These are phyloP conservation scores for Drosophila lacteicornis DNA, from an alignment of 1,140 invertebrate genomes.

Conservation along the genomic window DNA sequence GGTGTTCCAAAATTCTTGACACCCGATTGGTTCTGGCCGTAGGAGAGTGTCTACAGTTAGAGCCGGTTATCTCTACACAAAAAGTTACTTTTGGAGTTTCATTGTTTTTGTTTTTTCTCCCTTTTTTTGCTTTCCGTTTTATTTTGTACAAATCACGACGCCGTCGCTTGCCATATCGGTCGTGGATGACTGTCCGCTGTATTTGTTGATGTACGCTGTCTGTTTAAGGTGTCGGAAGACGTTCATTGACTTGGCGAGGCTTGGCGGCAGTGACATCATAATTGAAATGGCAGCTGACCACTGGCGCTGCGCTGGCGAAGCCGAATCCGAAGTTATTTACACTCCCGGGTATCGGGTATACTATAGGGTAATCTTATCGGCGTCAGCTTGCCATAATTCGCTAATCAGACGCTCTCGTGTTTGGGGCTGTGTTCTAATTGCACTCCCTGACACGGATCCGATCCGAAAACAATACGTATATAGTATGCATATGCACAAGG, in stretches of 20 bases:
- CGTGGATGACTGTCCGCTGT: constrained; percentile 47
- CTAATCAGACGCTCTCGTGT: constrained; percentile 42
- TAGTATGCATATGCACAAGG: constrained; percentile 1
- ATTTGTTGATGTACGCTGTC: constrained; percentile 28
- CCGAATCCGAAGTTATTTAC: constrained; percentile 34
- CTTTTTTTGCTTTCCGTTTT: constrained; percentile 50
- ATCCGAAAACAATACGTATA: constrained; percentile 28
- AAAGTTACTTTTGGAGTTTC: constrained; percentile 38
- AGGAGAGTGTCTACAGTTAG: constrained; percentile 42
- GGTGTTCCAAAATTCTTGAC: constrained; percentile 51
- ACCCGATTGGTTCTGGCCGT: constrained; percentile 51
- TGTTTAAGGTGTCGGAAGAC: constrained; percentile 73
- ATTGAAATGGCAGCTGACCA: constrained; percentile 56
- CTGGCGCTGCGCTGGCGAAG: neutral
- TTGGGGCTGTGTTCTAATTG: constrained; percentile 48
- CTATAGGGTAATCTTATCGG: constrained; percentile 37
- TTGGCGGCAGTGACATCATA: constrained; percentile 69
- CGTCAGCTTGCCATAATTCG: constrained; percentile 47
- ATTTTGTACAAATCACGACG: constrained; percentile 57
- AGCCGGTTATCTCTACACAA: constrained; percentile 28
- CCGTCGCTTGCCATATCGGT: constrained; percentile 59
- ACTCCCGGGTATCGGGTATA: constrained; percentile 5
- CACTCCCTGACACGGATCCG: constrained; percentile 35
- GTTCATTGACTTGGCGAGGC: constrained; percentile 63
- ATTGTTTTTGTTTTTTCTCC: constrained; percentile 39